Base-by-base conservation (phyloP, 2,888 invertebrate species). In the Sericinus montela region DNA sequence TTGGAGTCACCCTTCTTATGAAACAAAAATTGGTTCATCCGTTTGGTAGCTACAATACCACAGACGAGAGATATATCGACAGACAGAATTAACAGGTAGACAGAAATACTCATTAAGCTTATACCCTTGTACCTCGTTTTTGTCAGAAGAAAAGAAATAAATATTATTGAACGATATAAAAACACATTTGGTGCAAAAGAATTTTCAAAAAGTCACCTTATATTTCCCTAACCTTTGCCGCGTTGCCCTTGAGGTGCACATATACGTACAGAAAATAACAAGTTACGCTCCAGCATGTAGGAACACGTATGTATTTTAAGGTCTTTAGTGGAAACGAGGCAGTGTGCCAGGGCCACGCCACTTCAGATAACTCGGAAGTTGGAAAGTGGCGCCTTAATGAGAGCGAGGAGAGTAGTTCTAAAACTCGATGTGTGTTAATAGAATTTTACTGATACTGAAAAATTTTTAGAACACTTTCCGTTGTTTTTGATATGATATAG, bases 321-420 rank as follows among this genome's bases (percentile, higher is more conserved):
- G 49, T 40, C 43, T 47, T 45, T 49, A 52, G 53, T 42, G 58
- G 59, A 69, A 65, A 64, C 55, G 58, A 72, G 72, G 65, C 68
- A 80, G 74, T 81, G 51, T 79, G 78, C 80, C 80, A 81, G 65
- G 80, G 81, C 67, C 72, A 61, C 50, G 16, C 65, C 38, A 60
- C 69, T 71, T 51, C 58, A 75, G 72, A 70, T 72, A 73, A 69
- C 63, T 59, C 57, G 56, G 29, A 19, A 53, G 56, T 49, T 60
- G 53, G 63, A 62, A 56, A 66, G 62, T 57, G 59, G 44, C 54
- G 58, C 54, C 59, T 67, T 75, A 77, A 79, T 73, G 75, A 79
- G 74, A 63, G 65, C 64, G 66, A 59, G 57, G 54, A 19, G 32
- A 28, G 43, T 44, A 44, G 48, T 34, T 46, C 40, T 39, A 37